Percentiles rank a stretch among this genome's conserved stretches.
Conservation (phyloP, 2,113 vertebrate species). For the Lanius ludovicianus region DNA sequence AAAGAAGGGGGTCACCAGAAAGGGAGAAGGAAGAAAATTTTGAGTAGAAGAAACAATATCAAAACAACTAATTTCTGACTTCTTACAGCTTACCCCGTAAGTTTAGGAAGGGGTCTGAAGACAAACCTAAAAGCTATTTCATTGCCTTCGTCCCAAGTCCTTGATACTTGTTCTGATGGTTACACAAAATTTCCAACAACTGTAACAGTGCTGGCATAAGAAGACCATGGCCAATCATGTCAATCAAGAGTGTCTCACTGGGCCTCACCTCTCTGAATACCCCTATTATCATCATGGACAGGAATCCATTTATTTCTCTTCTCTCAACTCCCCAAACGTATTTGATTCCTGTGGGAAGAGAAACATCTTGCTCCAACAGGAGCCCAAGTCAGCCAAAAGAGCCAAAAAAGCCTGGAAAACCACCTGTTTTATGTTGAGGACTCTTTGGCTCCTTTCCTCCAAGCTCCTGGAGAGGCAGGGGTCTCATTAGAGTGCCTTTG, state of each 20-base stretch:
- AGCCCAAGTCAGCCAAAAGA: background rate
- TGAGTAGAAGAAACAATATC: background rate
- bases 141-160: background rate
- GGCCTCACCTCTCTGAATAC: background rate
- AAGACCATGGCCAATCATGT: background rate
- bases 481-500: constrained; percentile 4
- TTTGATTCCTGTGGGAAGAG: background rate
- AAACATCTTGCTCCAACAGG: background rate
- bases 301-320: background rate
- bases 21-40: background rate
- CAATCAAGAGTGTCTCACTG: background rate
- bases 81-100: background rate
- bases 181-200: background rate
- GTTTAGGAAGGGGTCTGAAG: background rate
- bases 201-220: background rate
- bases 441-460: background rate
- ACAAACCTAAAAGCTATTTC: background rate
- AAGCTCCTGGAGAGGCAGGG: background rate
- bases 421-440: background rate
- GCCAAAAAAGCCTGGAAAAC: background rate
- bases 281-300: background rate
- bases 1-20: background rate
- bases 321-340: rapidly evolving
- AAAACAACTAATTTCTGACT: background rate
- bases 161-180: background rate